phyloP scores from a whole-genome alignment of 2,797 vertebrate species.

The Paedocypris micromegethes region DNA sequence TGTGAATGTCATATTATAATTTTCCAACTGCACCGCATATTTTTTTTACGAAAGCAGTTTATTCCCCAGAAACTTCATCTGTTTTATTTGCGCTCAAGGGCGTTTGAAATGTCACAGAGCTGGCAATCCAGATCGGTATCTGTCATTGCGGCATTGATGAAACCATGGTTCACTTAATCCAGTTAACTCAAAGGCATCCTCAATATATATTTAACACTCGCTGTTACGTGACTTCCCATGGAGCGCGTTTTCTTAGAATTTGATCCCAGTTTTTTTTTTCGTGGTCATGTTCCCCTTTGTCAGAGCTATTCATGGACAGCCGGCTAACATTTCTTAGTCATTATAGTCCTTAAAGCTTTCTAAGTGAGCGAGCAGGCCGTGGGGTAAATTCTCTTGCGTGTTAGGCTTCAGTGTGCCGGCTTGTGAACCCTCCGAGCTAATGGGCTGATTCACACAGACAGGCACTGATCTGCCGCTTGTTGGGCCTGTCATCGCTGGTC shows the following conservation, averaged over 20 bases:
- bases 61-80: background rate
- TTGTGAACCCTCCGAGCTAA: conserved; percentile 26
- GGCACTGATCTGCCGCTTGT: conserved; percentile 30
- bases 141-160: background rate
- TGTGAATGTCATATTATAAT: background rate
- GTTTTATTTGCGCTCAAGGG: conserved; percentile 2
- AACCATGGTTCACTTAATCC: conserved; percentile 9
- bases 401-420: background rate
- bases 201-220: conserved; percentile 15
- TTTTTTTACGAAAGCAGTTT: background rate
- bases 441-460: conserved; percentile 27
- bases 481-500: conserved; percentile 16
- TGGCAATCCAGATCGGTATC: background rate
- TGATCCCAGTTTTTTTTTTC: background rate
- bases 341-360: conserved; percentile 11
- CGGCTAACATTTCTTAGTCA: conserved; percentile 21
- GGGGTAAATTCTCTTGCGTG: background rate
- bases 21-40: conserved; percentile 3
- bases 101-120: conserved; percentile 10
- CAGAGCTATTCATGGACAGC: conserved; percentile 5
- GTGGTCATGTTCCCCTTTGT: background rate
- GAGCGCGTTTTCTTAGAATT: conserved; percentile 3
- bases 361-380: background rate
- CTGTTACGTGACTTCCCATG: background rate
- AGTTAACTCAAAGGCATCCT: conserved; percentile 5